Evolutionary conservation across 2,888 invertebrate genomes (phyloP).

Genomic region (Lepas anatifera): DNA sequence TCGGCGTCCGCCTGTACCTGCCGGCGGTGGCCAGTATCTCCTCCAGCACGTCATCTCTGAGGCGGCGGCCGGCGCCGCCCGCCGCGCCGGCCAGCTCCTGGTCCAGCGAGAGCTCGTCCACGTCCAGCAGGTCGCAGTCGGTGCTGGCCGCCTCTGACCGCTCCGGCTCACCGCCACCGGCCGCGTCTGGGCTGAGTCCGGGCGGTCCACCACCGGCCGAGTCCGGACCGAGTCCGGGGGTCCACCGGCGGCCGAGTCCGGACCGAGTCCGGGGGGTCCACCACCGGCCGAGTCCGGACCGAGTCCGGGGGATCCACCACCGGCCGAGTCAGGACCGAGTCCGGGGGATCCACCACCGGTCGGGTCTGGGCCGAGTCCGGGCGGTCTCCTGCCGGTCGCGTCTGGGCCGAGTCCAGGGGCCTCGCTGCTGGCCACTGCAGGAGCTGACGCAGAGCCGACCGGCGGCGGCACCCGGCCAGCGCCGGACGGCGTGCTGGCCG

Average conservation of each 20-base stretch:
- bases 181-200: background rate
- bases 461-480: too few species aligned
- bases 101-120: constrained; percentile 8
- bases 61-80: background rate
- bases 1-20: background rate
- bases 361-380: background rate
- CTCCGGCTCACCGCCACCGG: background rate
- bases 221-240: too few species aligned
- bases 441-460: too few species aligned
- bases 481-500: too few species aligned
- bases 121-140: constrained; percentile 7
- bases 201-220: background rate
- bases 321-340: background rate
- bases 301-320: too few species aligned
- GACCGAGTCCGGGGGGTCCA: too few species aligned
- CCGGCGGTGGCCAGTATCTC: background rate
- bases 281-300: too few species aligned
- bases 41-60: background rate
- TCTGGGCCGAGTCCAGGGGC: too few species aligned
- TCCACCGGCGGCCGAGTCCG: too few species aligned
- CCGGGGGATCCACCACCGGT: background rate
- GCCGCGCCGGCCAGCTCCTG: background rate
- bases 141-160: constrained; percentile 4
- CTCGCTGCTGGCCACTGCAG: too few species aligned
- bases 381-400: background rate